A percentile compares a stretch with the other conserved stretches of the same genome.
phyloP scores from a whole-genome alignment of 2,113 vertebrate species.

The Pterocles burchelli region DNA sequence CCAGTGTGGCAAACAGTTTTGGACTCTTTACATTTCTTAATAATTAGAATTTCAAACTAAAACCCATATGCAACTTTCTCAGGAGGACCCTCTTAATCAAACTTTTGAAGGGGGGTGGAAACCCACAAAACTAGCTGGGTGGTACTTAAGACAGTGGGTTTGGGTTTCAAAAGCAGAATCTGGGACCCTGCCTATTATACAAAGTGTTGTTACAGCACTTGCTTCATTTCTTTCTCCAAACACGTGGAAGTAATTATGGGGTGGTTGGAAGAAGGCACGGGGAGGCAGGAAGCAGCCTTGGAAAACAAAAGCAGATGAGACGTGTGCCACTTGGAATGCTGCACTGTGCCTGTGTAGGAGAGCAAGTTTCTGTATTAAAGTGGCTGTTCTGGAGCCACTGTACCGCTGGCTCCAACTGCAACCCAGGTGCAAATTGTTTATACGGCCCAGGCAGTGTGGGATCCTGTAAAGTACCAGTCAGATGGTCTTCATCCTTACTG shows the following conservation, averaged over 20 bases:
- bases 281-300: neutral
- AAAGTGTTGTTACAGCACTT: neutral
- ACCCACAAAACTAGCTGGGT: neutral
- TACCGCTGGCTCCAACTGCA: neutral
- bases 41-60: neutral
- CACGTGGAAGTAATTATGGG: neutral
- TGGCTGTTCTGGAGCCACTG: neutral
- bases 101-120: neutral
- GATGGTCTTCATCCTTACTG: neutral
- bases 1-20: neutral
- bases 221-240: neutral
- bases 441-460: neutral
- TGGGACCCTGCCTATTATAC: neutral
- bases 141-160: neutral
- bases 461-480: neutral
- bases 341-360: neutral
- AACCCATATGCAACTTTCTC: neutral
- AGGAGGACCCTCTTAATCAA: neutral
- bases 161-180: neutral
- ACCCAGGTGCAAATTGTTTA: neutral
- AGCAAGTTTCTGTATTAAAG: neutral
- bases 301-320: neutral
- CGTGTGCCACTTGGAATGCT: neutral
- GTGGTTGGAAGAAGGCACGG: neutral
- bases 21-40: neutral